These are phyloP conservation scores for Aphelinus atriplicis DNA, from an alignment of 1,140 invertebrate species.

Conservation along the genomic window DNA sequence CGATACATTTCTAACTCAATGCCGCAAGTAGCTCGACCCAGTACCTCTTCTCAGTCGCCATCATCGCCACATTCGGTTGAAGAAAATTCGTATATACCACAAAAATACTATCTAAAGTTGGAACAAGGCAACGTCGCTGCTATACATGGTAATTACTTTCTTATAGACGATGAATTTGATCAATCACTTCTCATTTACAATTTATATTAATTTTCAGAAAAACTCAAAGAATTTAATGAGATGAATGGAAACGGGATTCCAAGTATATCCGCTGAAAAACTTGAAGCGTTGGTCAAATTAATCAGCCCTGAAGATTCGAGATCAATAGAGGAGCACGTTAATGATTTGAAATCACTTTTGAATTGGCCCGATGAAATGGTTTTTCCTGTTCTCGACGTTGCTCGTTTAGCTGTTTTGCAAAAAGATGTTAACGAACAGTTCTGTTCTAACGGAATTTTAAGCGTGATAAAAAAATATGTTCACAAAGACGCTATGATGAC, in stretches of 20 bases:
- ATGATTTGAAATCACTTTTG: slow-evolving; percentile 74
- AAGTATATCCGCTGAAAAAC: slow-evolving; percentile 66
- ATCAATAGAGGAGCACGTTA: slow-evolving; percentile 62
- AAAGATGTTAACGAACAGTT: slow-evolving; percentile 71
- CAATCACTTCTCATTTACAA: background rate
- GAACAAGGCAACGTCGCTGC: slow-evolving; percentile 74
- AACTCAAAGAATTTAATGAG: slow-evolving; percentile 77
- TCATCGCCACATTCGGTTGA: slow-evolving; percentile 43
- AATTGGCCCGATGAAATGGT: slow-evolving; percentile 83
- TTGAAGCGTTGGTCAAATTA: slow-evolving; percentile 72
- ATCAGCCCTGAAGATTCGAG: slow-evolving; percentile 60
- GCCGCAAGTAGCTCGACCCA: slow-evolving; percentile 42
- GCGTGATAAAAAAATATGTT: slow-evolving; percentile 59
- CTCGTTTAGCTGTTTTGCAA: slow-evolving; percentile 79
- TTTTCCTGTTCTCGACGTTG: slow-evolving; percentile 89
- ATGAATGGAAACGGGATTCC: slow-evolving; percentile 65
- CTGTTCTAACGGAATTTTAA: slow-evolving; percentile 65
- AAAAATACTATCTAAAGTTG: slow-evolving; percentile 67
- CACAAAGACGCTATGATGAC: slow-evolving; percentile 65
- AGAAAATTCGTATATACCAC: slow-evolving; percentile 56
- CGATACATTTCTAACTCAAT: slow-evolving; percentile 73
- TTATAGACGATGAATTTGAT: slow-evolving; percentile 16
- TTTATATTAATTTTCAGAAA: slow-evolving; percentile 61
- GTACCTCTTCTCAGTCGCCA: slow-evolving; percentile 43
- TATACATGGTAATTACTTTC: slow-evolving; percentile 66